A percentile compares a stretch with the other conserved stretches of the same genome.
Evolutionary conservation across 2,888 invertebrate genomes (phyloP).

Genomic region (Meteorus colon): DNA sequence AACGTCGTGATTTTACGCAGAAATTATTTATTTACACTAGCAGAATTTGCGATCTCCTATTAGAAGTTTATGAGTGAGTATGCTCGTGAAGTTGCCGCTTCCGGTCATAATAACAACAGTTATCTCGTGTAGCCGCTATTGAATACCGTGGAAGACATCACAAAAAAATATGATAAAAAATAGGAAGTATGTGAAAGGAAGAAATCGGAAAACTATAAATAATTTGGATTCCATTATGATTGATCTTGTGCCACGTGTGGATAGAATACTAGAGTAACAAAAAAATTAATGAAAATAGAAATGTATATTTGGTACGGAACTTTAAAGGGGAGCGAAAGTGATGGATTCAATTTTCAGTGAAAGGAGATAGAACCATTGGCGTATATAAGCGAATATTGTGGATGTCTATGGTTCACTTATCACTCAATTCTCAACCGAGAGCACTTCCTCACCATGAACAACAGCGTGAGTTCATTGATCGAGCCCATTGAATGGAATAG

Average conservation of each 20-base stretch:
- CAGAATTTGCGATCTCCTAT: not conserved
- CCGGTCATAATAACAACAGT: not conserved
- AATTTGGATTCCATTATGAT: not conserved
- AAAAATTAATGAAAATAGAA: not conserved
- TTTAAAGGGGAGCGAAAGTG: conserved; percentile 58
- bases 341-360: conserved; percentile 58
- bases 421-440: conserved; percentile 50
- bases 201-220: not conserved
- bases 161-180: not conserved
- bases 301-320: not conserved
- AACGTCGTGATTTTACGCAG: not conserved
- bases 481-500: not conserved
- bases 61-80: not conserved
- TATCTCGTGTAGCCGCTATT: not conserved
- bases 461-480: conserved; percentile 24
- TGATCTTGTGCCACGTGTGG: not conserved
- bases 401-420: conserved; percentile 61
- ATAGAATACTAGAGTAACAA: not conserved
- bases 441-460: conserved; percentile 44
- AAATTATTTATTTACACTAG: not conserved
- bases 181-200: not conserved
- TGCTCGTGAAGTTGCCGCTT: not conserved
- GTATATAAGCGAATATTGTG: conserved; percentile 67
- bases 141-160: not conserved
- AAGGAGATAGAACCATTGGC: conserved; percentile 68